Evolutionary conservation across 2,113 vertebrate genomes (phyloP), one percentile per base, ranked within the genome.

Genomic region (Periophthalmodon schlosseri): DNA sequence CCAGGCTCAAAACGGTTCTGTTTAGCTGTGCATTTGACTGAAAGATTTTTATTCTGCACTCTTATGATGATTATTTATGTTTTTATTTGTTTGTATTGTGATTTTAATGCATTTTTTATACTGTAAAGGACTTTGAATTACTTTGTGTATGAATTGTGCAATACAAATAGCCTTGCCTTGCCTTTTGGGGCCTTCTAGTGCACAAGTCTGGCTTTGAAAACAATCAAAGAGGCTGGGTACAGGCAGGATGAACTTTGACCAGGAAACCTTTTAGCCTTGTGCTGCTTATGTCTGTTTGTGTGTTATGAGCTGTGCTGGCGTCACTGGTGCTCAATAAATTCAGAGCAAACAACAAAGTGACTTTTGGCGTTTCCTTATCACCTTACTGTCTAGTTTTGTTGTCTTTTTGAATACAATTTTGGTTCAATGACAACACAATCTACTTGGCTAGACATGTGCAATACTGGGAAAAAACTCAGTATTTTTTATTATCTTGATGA

Each of bases 241-340:
- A 75, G 50, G 65, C 49, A 0, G 68, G 34, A 76, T 85, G 89
- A 93, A 91, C 92, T 88, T 81, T 92, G 81, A 93, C 93, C 90
- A 73, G 73, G 78, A 92, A 91, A 87, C 77, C 74, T 81, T 70
- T 73, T 73, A 39, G 63, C 72, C 77, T 91, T 67, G 60, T 81
- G 56, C 49, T 49, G 72, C 15, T 44, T 70, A 66, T 82, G 80
- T 79, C 63, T 83, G 24, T 58, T 68, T 81, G 79, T 81, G 75
- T 85, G 79, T 52, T 34, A 81, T 21, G 57, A 54, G 74, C 84
- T 93, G 88, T 76, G 77, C 77, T 67, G 73, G 65, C 79, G 86
- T 76, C 71, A 84, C 63, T 50, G 68, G 72, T 54, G 71, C 72
- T 79, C 72, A 78, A 88, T 84, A 82, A 65, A 16, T 60, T 44